A percentile compares a stretch with the other conserved stretches of the same genome.
Conservation (phyloP, 2,797 vertebrate genomes). For the Mormyrops boulengeri region DNA sequence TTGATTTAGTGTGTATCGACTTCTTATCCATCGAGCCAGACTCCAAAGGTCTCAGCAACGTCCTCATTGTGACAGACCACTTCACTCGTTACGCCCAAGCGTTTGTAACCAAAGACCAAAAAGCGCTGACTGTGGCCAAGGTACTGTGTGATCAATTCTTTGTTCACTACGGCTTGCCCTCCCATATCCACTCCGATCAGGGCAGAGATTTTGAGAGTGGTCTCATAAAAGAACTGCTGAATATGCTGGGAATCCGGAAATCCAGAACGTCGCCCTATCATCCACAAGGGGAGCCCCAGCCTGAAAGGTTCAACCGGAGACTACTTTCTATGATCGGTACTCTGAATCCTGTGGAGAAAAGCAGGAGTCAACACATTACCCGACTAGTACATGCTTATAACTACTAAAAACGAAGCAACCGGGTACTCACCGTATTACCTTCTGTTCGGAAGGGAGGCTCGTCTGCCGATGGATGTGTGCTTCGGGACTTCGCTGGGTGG, state of each 20-base stretch:
- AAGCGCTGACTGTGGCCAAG: neutral
- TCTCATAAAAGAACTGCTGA: neutral
- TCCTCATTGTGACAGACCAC: slow-evolving; percentile 26
- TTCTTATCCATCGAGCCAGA: neutral
- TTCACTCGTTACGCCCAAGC: slow-evolving; percentile 23
- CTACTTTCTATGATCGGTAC: slow-evolving; percentile 14
- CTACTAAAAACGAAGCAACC: neutral
- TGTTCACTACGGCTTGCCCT: neutral
- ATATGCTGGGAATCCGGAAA: neutral
- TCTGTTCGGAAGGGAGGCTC: neutral
- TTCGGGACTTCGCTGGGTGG: neutral
- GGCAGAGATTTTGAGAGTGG: neutral
- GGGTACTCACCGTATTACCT: neutral
- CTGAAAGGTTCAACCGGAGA: slow-evolving; percentile 6
- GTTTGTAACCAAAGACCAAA: slow-evolving; percentile 26
- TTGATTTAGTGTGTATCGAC: neutral
- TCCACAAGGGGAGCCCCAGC: neutral
- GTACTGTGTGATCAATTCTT: slow-evolving; percentile 19
- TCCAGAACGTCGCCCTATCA: neutral
- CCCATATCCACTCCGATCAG: slow-evolving; percentile 23
- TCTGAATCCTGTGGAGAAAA: neutral
- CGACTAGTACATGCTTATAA: neutral
- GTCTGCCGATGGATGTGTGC: neutral
- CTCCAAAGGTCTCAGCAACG: neutral
- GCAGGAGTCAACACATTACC: slow-evolving; percentile 13